phyloP scores from a whole-genome alignment of 2,888 invertebrate species.

The Salpingus planirostris region DNA sequence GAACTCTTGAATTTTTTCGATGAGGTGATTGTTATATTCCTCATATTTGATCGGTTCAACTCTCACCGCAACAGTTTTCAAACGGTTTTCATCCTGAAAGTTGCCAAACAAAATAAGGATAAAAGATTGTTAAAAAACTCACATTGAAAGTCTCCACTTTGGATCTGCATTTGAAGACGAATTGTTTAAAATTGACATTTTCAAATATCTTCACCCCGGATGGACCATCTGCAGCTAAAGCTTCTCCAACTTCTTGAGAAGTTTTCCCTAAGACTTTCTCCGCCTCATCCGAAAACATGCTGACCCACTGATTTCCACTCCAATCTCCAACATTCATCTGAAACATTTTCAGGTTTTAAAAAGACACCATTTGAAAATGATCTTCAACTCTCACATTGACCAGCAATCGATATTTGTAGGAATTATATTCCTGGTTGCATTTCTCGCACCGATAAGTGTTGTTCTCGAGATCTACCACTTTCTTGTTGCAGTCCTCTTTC shows the following conservation, averaged over 20 bases:
- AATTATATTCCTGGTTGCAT: slow-evolving; percentile 75
- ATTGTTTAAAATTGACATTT: slow-evolving; percentile 68
- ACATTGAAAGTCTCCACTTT: slow-evolving; percentile 91
- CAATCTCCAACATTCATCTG: slow-evolving; percentile 82
- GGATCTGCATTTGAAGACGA: slow-evolving; percentile 73
- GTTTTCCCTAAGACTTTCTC: slow-evolving; percentile 65
- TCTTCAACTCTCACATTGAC: slow-evolving; percentile 71
- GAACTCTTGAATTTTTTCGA: slow-evolving; percentile 20
- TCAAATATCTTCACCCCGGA: slow-evolving; percentile 61
- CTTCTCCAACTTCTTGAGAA: slow-evolving; percentile 69
- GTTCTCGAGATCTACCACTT: slow-evolving; percentile 80
- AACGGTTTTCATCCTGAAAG: too few species aligned
- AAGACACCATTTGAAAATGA: too few species aligned
- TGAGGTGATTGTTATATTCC: slow-evolving; percentile 51
- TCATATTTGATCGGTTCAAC: slow-evolving; percentile 67
- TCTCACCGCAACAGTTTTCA: slow-evolving; percentile 46
- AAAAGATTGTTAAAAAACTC: slow-evolving; percentile 29
- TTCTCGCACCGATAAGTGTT: slow-evolving; percentile 92
- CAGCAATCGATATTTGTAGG: slow-evolving; percentile 73
- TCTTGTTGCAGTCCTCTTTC: slow-evolving; percentile 85
- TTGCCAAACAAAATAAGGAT: too few species aligned
- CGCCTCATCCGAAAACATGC: slow-evolving; percentile 78
- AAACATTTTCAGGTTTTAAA: slow-evolving; percentile 20
- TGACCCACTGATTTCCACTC: slow-evolving; percentile 82
- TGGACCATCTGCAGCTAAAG: slow-evolving; percentile 58